Evolutionary conservation across 2,113 vertebrate genomes (phyloP), one percentile per base, ranked within the genome.

Genomic region (Ammodytes dubius): DNA sequence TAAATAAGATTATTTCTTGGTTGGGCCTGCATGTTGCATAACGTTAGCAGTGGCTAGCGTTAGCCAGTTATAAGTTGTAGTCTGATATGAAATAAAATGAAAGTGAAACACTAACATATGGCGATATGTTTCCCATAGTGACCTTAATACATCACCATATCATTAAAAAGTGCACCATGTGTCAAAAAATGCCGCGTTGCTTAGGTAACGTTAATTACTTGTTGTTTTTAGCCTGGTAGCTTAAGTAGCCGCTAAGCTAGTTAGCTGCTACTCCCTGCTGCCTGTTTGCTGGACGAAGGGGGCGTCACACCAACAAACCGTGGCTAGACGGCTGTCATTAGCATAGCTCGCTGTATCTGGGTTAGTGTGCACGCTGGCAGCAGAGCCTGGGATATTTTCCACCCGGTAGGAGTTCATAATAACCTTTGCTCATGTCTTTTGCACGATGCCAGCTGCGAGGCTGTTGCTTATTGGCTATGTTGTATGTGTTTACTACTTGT

Each of bases 11-110:
- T 27, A 27, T 70, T 63, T 69, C 5, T 14, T 75, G 83, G 43
- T 78, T 70, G 77, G 88, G 88, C 88, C 89, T 66, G 27, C 52
- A 3, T 66, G 88, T 91, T 90, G 85, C 88, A 73, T 83, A 91
- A 89, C 76, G 52, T 78, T 87, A 83, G 87, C 84, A 12, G 0
- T 7, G 9, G 84, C 75, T 91, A 83, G 71, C 13, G 6, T 6
- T 71, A 65, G 63, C 53, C 15, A 14, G 35, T 56, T 75, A 13
- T 2, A 59, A 39, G 49, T 17, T 68, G 14, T 17, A 69, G 8
- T 7, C 3, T 50, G 6, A 7, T 65, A 15, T 13, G 6, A n/a
- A 60, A 27, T 27, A 27, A 27, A 27, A 27, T 27, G 27, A 27
- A 43, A 57, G 42, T 27, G 7, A 27, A 47, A 7, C 14, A 1